Evolutionary conservation across 1,140 invertebrate species (phyloP).

Genomic region (Tachypleus tridentatus): DNA sequence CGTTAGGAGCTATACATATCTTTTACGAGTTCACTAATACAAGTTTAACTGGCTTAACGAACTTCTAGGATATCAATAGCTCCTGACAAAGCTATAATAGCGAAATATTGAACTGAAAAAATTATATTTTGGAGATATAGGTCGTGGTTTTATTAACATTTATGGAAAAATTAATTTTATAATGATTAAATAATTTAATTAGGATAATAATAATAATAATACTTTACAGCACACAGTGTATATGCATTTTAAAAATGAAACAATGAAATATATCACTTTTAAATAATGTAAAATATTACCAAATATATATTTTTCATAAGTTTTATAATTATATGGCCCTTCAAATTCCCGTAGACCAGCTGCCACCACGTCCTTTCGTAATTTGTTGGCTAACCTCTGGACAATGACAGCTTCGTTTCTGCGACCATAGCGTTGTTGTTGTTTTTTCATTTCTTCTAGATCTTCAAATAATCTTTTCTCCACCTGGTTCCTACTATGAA

Average conservation of each 20-base stretch:
- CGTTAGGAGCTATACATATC: too few relatives aligned
- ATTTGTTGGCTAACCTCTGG: slow-evolving; percentile 65
- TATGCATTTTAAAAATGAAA: slow-evolving; percentile 4
- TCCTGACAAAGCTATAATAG: too few relatives aligned
- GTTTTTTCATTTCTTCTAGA: slow-evolving; percentile 76
- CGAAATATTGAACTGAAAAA: too few relatives aligned
- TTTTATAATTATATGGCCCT: slow-evolving; percentile 60
- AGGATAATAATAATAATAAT: not conserved
- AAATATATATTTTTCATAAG: slow-evolving; percentile 84
- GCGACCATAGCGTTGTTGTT: slow-evolving; percentile 79
- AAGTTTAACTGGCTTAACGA: too few relatives aligned
- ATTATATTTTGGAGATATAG: too few relatives aligned
- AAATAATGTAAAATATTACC: slow-evolving; percentile 36
- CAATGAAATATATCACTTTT: not conserved
- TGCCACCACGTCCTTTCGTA: slow-evolving; percentile 57
- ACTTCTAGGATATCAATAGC: too few relatives aligned
- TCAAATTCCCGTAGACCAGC: slow-evolving; percentile 57
- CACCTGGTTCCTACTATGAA: slow-evolving; percentile 55
- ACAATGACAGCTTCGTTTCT: slow-evolving; percentile 69
- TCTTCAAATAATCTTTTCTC: slow-evolving; percentile 90
- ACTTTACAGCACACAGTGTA: slow-evolving; percentile 2
- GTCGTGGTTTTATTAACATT: too few relatives aligned
- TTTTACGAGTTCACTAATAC: too few relatives aligned
- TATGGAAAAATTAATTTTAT: too few relatives aligned
- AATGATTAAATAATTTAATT: not conserved